Percentiles rank a stretch among this genome's conserved stretches.
Evolutionary conservation across 2,113 vertebrate species (phyloP).

Genomic region (Physeter macrocephalus): DNA sequence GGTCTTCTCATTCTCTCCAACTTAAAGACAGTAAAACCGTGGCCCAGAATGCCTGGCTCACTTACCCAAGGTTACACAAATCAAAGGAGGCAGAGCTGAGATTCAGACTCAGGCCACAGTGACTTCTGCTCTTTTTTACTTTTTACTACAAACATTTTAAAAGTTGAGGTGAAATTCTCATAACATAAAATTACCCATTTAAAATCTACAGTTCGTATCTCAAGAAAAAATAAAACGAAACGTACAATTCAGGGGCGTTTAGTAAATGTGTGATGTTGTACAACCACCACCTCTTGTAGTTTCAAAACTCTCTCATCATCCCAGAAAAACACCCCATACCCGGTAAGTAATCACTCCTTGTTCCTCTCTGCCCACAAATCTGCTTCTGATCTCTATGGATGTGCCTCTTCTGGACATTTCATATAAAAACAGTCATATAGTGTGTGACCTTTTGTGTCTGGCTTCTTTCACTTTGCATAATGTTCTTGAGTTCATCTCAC

Average conservation of each 20-base stretch:
- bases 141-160: not conserved
- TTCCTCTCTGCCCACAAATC: too few relatives aligned
- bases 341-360: not conserved
- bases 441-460: too few relatives aligned
- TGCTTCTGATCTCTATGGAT: not conserved
- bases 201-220: not conserved
- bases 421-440: not conserved
- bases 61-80: not conserved
- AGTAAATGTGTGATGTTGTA: not conserved
- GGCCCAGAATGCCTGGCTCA: not conserved
- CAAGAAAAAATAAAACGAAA: not conserved
- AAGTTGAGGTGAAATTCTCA: not conserved
- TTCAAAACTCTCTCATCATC: not conserved
- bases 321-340: not conserved
- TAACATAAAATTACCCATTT: not conserved
- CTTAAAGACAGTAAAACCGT: not conserved
- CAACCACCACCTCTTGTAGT: not conserved
- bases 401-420: not conserved
- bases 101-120: not conserved
- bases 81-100: not conserved
- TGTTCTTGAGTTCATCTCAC: not conserved
- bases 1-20: rapidly evolving
- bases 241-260: not conserved
- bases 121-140: not conserved
- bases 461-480: not conserved